phyloP scores from a whole-genome alignment of 2,113 vertebrate species.

The Sula dactylatra region DNA sequence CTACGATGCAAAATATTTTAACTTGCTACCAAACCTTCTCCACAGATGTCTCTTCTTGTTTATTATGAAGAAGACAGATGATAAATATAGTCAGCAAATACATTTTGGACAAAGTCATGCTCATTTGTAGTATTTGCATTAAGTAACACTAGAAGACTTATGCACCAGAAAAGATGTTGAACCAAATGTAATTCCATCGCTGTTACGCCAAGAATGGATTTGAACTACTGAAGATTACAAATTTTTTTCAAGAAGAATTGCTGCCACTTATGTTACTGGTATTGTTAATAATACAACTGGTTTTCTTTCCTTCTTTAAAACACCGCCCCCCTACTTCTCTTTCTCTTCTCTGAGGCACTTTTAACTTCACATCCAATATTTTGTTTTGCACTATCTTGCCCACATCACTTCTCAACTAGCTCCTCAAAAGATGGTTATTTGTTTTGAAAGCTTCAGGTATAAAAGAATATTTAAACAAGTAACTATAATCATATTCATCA shows the following conservation, averaged over 20 bases:
- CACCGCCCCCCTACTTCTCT: not conserved
- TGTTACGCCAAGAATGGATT: not conserved
- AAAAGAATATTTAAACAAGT: constrained; percentile 40
- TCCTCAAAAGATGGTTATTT: not conserved
- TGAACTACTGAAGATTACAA: not conserved
- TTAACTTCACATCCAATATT: not conserved
- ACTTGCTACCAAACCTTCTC: constrained; percentile 1
- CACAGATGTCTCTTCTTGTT: constrained; percentile 7
- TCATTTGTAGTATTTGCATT: not conserved
- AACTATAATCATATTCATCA: not conserved
- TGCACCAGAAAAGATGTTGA: not conserved
- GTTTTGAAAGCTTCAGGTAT: constrained; percentile 6
- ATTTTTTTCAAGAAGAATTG: not conserved
- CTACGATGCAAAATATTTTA: not conserved
- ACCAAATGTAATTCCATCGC: not conserved
- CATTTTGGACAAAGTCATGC: not conserved
- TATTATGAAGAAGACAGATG: not conserved
- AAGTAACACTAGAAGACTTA: not conserved
- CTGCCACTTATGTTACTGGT: not conserved
- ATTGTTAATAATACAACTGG: not conserved
- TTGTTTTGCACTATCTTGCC: not conserved
- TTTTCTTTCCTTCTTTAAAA: not conserved
- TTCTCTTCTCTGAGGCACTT: not conserved
- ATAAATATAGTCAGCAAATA: constrained; percentile 15
- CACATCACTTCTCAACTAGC: not conserved